Evolutionary conservation across 2,888 invertebrate species (phyloP), one percentile per base, ranked within the genome.

Genomic region (Mystacides longicornis): DNA sequence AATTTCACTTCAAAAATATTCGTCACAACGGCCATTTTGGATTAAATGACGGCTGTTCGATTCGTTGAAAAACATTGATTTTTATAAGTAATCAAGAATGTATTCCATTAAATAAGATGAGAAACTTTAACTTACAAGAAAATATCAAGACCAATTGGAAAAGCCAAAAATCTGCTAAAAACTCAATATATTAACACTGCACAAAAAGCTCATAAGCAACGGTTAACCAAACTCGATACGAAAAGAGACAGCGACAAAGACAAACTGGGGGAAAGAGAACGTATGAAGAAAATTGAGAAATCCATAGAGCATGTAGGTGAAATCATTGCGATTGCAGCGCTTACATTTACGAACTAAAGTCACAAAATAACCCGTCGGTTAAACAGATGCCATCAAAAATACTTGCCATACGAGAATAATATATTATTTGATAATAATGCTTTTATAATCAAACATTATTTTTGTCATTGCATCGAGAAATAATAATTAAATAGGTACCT

Each of bases 151-250:
- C 42, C n/a, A 20, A 20, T 20, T 49, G 46, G 46, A 47, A 54
- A n/a, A 37, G 43, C 51, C 54, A 49, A 52, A 54, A 57, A 51
- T 45, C 48, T 51, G 47, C 49, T 23, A 23, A 49, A 57, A 48
- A 52, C 45, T 43, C 23, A 64, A 66, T 63, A 66, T n/a, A 37
- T 16, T 64, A 64, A 64, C 62, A 61, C 60, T 64, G 63, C 63
- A 65, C 64, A 66, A 66, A 23, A 37, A 67, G 54, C 54, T 54
- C 47, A 47, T 52, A 52, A 45, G 46, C 23, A 23, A 54, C 21
- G 51, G 54, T 49, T 54, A 63, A 66, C 66, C 43, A 43, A 51
- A 49, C 54, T 23, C 57, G 51, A 54, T 20, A 54, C 54, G 51
- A 51, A 54, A 51, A 57, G 23, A 54, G 37, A 50, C 47, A 37